Percentiles rank a stretch among this genome's conserved stretches.
Conservation (phyloP, 1,140 invertebrate genomes). For the Heliothis subflexa region DNA sequence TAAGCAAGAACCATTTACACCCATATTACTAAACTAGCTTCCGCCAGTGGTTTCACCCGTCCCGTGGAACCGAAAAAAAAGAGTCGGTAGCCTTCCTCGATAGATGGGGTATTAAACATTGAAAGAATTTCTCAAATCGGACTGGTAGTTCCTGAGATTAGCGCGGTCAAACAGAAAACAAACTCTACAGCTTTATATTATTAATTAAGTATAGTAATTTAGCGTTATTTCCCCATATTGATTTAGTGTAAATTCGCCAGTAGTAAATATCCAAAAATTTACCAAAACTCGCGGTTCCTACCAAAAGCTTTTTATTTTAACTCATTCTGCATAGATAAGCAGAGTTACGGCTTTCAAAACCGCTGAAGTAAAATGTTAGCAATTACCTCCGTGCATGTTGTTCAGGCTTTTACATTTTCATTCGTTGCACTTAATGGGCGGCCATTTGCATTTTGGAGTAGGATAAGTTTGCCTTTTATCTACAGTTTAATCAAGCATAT, state of each 20-base stretch:
- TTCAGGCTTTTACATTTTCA: constrained; percentile 29
- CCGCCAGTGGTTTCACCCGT: too few relatives aligned
- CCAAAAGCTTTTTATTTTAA: background rate
- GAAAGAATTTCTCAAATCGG: too few relatives aligned
- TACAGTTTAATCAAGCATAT: background rate
- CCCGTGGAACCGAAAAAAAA: too few relatives aligned
- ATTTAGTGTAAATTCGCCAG: background rate
- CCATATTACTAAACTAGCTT: too few relatives aligned
- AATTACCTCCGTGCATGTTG: background rate
- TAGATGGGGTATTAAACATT: too few relatives aligned
- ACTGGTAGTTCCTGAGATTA: too few relatives aligned
- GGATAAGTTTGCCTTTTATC: background rate
- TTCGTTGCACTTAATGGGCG: background rate
- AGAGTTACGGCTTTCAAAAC: background rate
- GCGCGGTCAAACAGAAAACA: too few relatives aligned
- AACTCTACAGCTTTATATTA: too few relatives aligned
- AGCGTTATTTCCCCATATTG: too few relatives aligned
- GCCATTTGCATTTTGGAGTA: constrained; percentile 5
- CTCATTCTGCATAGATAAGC: constrained; percentile 11
- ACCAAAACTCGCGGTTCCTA: background rate
- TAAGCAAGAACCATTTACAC: too few relatives aligned
- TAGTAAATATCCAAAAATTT: background rate
- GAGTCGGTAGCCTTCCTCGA: too few relatives aligned
- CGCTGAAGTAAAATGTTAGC: constrained; percentile 24
- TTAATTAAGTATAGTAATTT: background rate